phyloP scores from a whole-genome alignment of 2,797 vertebrate genomes.

The Ptychobarbus kaznakovi region DNA sequence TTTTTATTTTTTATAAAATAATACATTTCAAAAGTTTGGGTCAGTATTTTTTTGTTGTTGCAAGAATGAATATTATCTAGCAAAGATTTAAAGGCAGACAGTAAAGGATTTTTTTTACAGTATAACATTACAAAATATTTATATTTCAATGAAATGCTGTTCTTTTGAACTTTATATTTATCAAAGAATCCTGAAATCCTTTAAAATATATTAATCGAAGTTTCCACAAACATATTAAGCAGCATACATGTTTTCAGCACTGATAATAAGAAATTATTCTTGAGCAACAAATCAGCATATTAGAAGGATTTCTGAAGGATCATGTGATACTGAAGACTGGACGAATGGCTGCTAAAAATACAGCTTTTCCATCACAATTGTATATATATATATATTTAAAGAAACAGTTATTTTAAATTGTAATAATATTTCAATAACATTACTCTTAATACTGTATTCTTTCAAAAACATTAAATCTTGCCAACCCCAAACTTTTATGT shows the following conservation, averaged over 20 bases:
- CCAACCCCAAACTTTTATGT: not conserved
- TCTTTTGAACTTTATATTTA: not conserved
- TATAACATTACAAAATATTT: not conserved
- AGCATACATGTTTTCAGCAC: not conserved
- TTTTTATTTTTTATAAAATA: not conserved
- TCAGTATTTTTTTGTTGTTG: not conserved
- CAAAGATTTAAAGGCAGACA: not conserved
- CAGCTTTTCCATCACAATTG: not conserved
- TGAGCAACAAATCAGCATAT: too few species aligned
- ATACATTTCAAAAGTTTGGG: not conserved
- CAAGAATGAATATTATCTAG: not conserved
- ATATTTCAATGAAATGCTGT: not conserved
- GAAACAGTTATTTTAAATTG: not conserved
- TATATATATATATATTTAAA: not conserved
- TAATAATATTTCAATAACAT: not conserved
- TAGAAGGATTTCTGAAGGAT: not conserved
- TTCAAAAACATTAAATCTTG: not conserved
- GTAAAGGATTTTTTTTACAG: not conserved
- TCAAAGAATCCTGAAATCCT: not conserved
- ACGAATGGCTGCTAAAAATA: not conserved
- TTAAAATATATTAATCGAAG: accelerated
- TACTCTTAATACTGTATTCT: not conserved
- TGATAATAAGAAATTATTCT: not conserved
- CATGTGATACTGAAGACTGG: not conserved
- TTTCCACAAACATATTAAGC: not conserved